These are phyloP conservation scores for Tubulanus polymorphus DNA, from an alignment of 2,888 invertebrate genomes.

Conservation along the genomic window DNA sequence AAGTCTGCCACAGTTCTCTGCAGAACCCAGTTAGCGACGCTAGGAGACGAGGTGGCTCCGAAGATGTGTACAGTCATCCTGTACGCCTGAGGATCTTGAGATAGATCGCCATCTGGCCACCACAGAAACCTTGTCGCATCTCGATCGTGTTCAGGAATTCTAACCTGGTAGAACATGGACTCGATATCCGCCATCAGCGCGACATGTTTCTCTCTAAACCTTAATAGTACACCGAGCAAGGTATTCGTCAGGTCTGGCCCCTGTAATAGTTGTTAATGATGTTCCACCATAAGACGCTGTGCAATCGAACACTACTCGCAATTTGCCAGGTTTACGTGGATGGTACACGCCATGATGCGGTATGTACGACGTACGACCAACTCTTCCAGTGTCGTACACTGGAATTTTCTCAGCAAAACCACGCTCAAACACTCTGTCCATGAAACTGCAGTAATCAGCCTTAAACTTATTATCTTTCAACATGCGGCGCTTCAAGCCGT, in stretches of 20 bases:
- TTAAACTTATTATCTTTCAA: neutral
- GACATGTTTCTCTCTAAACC: neutral
- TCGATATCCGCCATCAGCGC: neutral
- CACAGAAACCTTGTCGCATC: neutral
- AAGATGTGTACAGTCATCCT: neutral
- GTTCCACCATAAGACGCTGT: neutral
- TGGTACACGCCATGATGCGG: neutral
- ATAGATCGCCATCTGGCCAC: constrained; percentile 2
- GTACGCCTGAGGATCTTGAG: neutral
- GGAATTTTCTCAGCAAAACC: neutral
- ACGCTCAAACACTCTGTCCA: neutral
- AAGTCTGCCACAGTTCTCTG: neutral
- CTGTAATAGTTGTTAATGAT: neutral
- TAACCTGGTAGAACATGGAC: neutral
- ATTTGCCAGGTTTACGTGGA: neutral
- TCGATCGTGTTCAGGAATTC: neutral
- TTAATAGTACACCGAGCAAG: neutral
- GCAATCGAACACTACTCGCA: neutral
- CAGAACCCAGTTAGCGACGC: neutral
- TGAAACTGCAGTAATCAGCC: neutral
- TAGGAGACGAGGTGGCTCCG: constrained; percentile 4
- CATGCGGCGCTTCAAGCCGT: neutral
- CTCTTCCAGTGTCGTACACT: neutral
- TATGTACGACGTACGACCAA: neutral
- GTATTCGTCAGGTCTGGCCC: constrained; percentile 3